Evolutionary conservation across 1,140 invertebrate species (phyloP).

Genomic region (Oreohelix idahoensis): DNA sequence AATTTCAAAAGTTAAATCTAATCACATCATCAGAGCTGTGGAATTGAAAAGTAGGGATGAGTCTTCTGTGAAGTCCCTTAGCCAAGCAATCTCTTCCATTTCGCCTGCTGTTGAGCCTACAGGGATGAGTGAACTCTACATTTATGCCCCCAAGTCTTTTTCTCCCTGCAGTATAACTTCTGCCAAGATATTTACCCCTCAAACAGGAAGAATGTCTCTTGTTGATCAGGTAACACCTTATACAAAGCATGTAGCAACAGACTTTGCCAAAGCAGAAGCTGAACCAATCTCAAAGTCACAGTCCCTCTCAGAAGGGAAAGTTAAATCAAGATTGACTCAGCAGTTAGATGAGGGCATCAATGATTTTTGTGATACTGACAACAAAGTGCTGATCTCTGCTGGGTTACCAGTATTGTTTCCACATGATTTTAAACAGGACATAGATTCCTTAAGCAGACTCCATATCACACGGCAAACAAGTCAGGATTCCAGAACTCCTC

Average conservation of each 20-base stretch:
- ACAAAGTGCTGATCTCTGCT: neutral
- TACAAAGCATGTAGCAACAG: neutral
- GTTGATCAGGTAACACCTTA: neutral
- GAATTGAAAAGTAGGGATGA: neutral
- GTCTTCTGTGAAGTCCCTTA: neutral
- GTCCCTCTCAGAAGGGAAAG: constrained; percentile 30
- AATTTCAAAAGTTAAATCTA: neutral
- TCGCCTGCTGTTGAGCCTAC: neutral
- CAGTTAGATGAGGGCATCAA: constrained; percentile 54
- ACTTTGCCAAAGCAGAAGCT: neutral
- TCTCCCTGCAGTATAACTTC: constrained; percentile 1
- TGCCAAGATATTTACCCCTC: neutral
- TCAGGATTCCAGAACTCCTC: constrained; percentile 45
- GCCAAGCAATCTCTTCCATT: neutral
- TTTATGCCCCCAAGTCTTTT: neutral
- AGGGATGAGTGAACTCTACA: constrained; percentile 35
- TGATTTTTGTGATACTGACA: constrained; percentile 50
- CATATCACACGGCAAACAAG: constrained; percentile 56
- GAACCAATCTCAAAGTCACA: constrained; percentile 10
- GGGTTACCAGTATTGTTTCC: constrained; percentile 21
- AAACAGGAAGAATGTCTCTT: neutral
- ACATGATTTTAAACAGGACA: constrained; percentile 9
- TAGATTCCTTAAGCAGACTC: constrained; percentile 24
- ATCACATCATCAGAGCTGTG: neutral
- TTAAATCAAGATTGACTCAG: neutral